A percentile compares a stretch with the other conserved stretches of the same genome.
Conservation (phyloP, 2,113 vertebrate species). For the Mola mola region DNA sequence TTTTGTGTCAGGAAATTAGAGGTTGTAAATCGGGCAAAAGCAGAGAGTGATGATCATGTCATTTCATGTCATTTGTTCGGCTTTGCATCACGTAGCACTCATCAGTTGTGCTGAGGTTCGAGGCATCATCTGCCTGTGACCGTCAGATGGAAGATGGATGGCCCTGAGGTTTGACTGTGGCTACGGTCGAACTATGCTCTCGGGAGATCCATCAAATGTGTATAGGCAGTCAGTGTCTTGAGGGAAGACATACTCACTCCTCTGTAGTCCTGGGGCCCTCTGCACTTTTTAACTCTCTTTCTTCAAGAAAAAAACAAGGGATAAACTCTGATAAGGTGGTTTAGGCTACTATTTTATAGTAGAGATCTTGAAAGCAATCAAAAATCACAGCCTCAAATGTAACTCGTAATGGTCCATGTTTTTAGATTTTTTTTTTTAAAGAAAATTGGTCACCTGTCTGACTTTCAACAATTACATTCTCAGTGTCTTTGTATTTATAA, state of each 20-base stretch:
- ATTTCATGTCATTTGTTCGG: slow-evolving; percentile 47
- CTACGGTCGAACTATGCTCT: slow-evolving; percentile 50
- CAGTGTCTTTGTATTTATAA: slow-evolving; percentile 4
- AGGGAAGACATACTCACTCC: not conserved
- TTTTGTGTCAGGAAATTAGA: slow-evolving; percentile 14
- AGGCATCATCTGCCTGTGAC: slow-evolving; percentile 52
- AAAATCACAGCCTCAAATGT: too few species aligned
- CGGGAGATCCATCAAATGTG: slow-evolving; percentile 58
- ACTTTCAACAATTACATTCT: not conserved
- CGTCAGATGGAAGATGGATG: slow-evolving; percentile 62
- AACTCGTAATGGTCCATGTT: too few species aligned
- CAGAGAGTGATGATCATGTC: slow-evolving; percentile 50
- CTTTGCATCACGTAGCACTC: slow-evolving; percentile 52
- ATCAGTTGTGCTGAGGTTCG: slow-evolving; percentile 58
- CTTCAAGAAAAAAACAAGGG: slow-evolving; percentile 9
- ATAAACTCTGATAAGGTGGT: not conserved
- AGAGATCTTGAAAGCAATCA: slow-evolving; percentile 23
- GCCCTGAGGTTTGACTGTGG: slow-evolving; percentile 27
- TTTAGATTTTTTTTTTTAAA: too few species aligned
- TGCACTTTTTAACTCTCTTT: slow-evolving; percentile 8
- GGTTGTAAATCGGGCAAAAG: slow-evolving; percentile 55
- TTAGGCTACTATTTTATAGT: too few species aligned
- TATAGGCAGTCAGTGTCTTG: slow-evolving; percentile 26
- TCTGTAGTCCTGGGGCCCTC: not conserved
- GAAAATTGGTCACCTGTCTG: too few species aligned